phyloP scores from a whole-genome alignment of 2,797 vertebrate species.

The Coccyzus lansbergi region DNA sequence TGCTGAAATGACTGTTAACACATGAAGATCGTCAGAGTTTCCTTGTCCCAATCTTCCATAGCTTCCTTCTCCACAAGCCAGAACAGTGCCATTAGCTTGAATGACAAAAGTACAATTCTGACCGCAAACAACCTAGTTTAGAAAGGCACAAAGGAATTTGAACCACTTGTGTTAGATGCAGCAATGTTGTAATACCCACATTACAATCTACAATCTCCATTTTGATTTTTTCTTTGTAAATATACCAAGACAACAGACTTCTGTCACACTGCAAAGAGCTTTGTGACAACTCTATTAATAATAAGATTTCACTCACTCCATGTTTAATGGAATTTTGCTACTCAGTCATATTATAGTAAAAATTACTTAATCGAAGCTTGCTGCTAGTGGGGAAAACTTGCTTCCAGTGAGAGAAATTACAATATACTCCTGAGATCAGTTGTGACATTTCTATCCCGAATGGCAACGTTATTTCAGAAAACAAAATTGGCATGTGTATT shows the following conservation, averaged over 20 bases:
- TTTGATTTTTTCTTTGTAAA: neutral
- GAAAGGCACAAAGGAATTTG: neutral
- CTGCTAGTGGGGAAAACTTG: neutral
- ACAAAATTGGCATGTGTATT: neutral
- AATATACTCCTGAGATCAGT: neutral
- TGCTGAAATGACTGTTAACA: constrained; percentile 94
- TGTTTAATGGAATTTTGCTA: neutral
- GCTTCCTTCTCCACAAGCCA: constrained; percentile 96
- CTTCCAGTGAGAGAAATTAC: neutral
- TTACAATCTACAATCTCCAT: neutral
- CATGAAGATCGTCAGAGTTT: constrained; percentile 95
- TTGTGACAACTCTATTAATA: neutral
- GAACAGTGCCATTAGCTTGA: constrained; percentile 92
- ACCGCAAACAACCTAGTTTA: constrained; percentile 89
- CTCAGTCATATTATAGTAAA: neutral
- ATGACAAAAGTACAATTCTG: constrained; percentile 97
- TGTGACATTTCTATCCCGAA: neutral
- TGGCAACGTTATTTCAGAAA: neutral
- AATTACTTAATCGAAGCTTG: neutral
- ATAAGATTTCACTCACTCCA: neutral
- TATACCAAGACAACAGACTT: neutral
- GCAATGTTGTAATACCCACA: neutral
- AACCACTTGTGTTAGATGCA: neutral
- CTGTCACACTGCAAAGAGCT: neutral
- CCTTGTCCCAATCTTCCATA: constrained; percentile 94